Base-by-base conservation (phyloP, 2,888 invertebrate species). In the Patella depressa region DNA sequence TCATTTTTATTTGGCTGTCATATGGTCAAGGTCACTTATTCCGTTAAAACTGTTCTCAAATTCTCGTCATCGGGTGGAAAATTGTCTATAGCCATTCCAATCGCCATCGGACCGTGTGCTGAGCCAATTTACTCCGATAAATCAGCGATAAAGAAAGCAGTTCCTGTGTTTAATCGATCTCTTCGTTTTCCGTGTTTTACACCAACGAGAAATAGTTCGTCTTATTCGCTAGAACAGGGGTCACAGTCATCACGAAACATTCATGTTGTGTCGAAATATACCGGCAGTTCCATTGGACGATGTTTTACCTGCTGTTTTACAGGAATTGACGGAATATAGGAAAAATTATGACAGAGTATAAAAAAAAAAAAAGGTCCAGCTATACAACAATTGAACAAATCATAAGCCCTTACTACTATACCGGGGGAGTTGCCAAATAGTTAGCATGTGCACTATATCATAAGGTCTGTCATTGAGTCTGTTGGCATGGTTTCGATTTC, bases 121-220 rank as follows among this genome's bases (percentile, higher is more conserved):
- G 84, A 86, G n/a, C 85, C 86, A 1, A 80, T 84, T 24, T 71
- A 80, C 72, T 74, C 82, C 1, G 83, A 82, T 9, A 82, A 83
- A 65, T 79, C 78, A 7, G 75, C 76, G 0, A 79, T 79, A 14
- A 72, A 77, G 29, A 86, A 84, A 72, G 79, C 82, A 14, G 85
- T 88, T 45, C 89, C 89, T 0, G 73, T 88, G 14, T 89, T 89
- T 79, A 87, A 86, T 76, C 72, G 86, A 71, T 87, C 89, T 14
- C 82, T 84, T 17, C 80, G 88, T n/a, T 88, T 88, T 77, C 88
- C 89, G 1, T 80, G 85, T 72, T 88, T 89, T 79, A 84, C 87
- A 1, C 79, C 78, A 4, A 73, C 73, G 4, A 65, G 72, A 70
- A 72, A 72, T 29, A 80, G 55, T 14, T 55, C 73, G 1, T 45